Percentiles rank a stretch among this genome's conserved stretches.
phyloP scores from a whole-genome alignment of 2,113 vertebrate species.

The Leptobrachium leishanense region DNA sequence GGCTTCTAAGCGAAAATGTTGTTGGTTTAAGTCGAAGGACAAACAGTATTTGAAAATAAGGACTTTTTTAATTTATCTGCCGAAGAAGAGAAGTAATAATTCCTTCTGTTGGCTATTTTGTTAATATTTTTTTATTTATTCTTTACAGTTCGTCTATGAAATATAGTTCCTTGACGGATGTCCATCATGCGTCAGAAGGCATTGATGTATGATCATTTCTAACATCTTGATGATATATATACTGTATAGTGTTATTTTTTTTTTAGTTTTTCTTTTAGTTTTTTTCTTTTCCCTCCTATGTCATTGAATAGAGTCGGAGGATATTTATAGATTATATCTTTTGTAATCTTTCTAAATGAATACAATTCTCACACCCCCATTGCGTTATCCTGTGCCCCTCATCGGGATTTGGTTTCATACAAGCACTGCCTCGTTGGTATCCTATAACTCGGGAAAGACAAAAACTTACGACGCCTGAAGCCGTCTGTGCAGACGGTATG shows the following conservation, averaged over 20 bases:
- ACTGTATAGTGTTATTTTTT: too few species aligned
- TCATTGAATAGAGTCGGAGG: too few species aligned
- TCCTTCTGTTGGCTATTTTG: conserved; percentile 59
- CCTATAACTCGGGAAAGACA: conserved; percentile 46
- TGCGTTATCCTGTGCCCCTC: conserved; percentile 56
- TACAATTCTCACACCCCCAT: conserved; percentile 45
- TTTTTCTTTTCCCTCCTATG: too few species aligned
- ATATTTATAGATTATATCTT: neutral
- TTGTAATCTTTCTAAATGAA: conserved; percentile 27
- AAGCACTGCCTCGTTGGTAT: conserved; percentile 51
- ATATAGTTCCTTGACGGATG: conserved; percentile 67
- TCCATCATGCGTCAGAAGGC: neutral
- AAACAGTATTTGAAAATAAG: conserved; percentile 87
- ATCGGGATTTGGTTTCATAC: conserved; percentile 54
- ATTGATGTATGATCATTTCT: too few species aligned
- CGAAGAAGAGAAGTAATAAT: conserved; percentile 80
- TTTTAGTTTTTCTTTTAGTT: too few species aligned
- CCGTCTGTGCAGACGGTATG: conserved; percentile 6
- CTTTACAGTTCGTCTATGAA: conserved; percentile 71
- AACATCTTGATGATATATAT: too few species aligned
- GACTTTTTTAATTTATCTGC: conserved; percentile 81
- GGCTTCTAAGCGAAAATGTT: conserved; percentile 72
- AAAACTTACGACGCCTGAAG: conserved; percentile 29
- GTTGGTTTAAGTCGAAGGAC: conserved; percentile 84
- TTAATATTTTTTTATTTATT: too few species aligned